Conservation (phyloP, 1,140 invertebrate species). For the Bathynomus jamesi region DNA sequence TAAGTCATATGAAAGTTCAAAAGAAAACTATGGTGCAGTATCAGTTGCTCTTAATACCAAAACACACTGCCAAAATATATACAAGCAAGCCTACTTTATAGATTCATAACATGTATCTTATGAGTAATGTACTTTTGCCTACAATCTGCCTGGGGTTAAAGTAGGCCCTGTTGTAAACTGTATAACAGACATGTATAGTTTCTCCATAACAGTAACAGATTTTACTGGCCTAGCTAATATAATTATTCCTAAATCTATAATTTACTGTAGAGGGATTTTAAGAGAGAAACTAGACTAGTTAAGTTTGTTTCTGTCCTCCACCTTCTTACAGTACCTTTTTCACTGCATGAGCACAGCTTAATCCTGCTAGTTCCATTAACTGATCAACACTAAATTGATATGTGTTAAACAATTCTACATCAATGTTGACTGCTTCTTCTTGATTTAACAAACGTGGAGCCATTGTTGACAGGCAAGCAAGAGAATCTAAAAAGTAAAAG, state of each 20-base stretch:
- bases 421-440: constrained; percentile 76
- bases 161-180: no score
- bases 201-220: neutral
- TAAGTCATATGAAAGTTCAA: neutral
- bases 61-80: no score
- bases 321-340: neutral
- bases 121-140: no score
- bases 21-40: neutral
- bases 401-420: constrained; percentile 77
- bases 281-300: neutral
- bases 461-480: no score
- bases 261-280: neutral
- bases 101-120: no score
- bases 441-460: constrained; percentile 54
- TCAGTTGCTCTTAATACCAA: no score
- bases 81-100: no score
- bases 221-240: neutral
- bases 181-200: neutral
- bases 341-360: constrained; percentile 76
- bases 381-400: constrained; percentile 93
- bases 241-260: neutral
- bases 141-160: no score
- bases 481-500: no score
- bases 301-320: neutral
- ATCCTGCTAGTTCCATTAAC: constrained; percentile 95